A percentile compares a stretch with the other conserved stretches of the same genome.
phyloP scores from a whole-genome alignment of 2,113 vertebrate species.

The Aegithalos caudatus region DNA sequence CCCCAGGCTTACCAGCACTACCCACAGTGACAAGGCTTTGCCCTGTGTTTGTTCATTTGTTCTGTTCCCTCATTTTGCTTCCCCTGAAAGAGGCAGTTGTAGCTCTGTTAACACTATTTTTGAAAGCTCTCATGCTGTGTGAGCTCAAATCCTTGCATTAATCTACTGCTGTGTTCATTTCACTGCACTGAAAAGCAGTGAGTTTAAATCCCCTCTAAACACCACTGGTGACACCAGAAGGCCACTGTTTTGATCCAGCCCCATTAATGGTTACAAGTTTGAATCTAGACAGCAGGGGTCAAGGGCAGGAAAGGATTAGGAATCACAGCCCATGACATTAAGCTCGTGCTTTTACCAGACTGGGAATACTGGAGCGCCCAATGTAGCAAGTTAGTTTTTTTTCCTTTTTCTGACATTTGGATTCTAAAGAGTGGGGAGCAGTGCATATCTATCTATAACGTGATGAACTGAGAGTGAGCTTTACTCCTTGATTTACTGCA shows the following conservation, averaged over 20 bases:
- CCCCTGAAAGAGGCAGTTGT: slow-evolving; percentile 67
- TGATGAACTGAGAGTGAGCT: background rate
- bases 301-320: slow-evolving; percentile 81
- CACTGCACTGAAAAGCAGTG: slow-evolving; percentile 73
- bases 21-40: background rate
- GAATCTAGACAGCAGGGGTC: slow-evolving; percentile 75
- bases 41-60: slow-evolving; percentile 63
- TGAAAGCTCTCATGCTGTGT: slow-evolving; percentile 79
- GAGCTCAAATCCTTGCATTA: slow-evolving; percentile 79
- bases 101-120: slow-evolving; percentile 75
- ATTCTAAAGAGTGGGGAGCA: slow-evolving; percentile 8
- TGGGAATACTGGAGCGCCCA: slow-evolving; percentile 50
- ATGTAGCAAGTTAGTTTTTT: slow-evolving; percentile 7
- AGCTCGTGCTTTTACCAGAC: slow-evolving; percentile 64
- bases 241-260: slow-evolving; percentile 71
- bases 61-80: slow-evolving; percentile 69
- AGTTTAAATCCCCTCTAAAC: slow-evolving; percentile 80
- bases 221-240: slow-evolving; percentile 73
- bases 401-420: slow-evolving; percentile 38
- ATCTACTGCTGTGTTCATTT: slow-evolving; percentile 80
- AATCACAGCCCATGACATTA: slow-evolving; percentile 72
- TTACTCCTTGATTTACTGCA: background rate
- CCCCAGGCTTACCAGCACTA: background rate
- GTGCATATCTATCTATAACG: background rate
- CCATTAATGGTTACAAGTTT: slow-evolving; percentile 78